Evolutionary conservation across 1,140 invertebrate species (phyloP).

Genomic region (Acromyrmex charruanus): DNA sequence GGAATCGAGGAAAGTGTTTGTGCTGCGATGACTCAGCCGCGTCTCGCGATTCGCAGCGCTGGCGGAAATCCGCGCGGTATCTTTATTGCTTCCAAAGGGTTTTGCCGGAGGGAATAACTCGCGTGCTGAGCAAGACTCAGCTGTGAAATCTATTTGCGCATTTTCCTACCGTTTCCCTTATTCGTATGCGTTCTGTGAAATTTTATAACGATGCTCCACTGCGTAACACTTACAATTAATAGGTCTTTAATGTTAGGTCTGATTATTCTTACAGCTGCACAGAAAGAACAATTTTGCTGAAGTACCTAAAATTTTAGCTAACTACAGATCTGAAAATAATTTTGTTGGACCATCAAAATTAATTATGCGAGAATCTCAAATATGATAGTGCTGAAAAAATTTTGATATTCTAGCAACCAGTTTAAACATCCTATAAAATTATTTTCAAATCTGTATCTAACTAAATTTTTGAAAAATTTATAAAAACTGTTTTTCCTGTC

Average conservation of each 20-base stretch:
- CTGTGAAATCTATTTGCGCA: conserved; percentile 51
- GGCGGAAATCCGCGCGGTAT: conserved; percentile 46
- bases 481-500: no score
- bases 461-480: no score
- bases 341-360: no score
- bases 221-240: neutral
- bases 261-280: neutral
- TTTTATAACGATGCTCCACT: conserved; percentile 11
- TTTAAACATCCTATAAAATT: no score
- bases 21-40: conserved; percentile 53
- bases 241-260: neutral
- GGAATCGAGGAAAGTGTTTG: conserved; percentile 67
- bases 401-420: no score
- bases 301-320: no score
- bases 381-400: no score
- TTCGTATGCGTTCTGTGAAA: conserved; percentile 26
- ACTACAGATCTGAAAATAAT: no score
- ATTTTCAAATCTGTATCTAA: no score
- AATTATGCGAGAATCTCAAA: no score
- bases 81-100: conserved; percentile 58
- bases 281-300: no score
- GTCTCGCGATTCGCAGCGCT: conserved; percentile 46
- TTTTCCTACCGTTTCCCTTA: conserved; percentile 36
- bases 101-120: conserved; percentile 42
- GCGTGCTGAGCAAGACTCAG: conserved; percentile 49